A percentile compares a stretch with the other conserved stretches of the same genome.
These are phyloP conservation scores for Labeo calbasu DNA, from an alignment of 2,797 vertebrate species.

Conservation along the genomic window DNA sequence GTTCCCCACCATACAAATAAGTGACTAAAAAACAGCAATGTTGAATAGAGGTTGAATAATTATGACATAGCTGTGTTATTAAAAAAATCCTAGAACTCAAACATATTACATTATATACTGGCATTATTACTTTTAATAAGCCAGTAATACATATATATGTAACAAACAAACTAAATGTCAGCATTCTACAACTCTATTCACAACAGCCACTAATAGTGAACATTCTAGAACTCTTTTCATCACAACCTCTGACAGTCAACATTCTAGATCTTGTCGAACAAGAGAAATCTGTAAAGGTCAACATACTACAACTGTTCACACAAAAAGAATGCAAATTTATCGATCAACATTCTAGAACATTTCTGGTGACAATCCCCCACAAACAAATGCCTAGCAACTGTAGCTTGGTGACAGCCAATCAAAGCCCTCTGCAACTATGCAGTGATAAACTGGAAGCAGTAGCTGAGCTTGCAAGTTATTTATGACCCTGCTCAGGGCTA, in stretches of 20 bases:
- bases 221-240: background rate
- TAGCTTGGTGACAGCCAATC: constrained; percentile 4
- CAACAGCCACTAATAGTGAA: background rate
- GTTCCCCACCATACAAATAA: too few species aligned
- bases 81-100: too few species aligned
- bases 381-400: constrained; percentile 6
- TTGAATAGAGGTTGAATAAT: too few species aligned
- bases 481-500: constrained; percentile 12
- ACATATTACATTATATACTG: too few species aligned
- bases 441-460: background rate
- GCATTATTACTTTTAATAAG: too few species aligned
- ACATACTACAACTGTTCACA: background rate
- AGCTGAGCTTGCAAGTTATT: constrained; percentile 10
- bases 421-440: background rate
- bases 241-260: background rate
- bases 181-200: background rate
- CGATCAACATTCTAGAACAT: background rate
- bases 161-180: background rate
- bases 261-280: background rate
- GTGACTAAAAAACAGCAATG: too few species aligned
- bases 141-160: too few species aligned
- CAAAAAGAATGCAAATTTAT: background rate
- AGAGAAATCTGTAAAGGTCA: background rate
- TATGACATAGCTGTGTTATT: too few species aligned
- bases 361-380: background rate